Evolutionary conservation across 1,140 invertebrate genomes (phyloP), one percentile per base, ranked within the genome.

Genomic region (Calosoma granatense): DNA sequence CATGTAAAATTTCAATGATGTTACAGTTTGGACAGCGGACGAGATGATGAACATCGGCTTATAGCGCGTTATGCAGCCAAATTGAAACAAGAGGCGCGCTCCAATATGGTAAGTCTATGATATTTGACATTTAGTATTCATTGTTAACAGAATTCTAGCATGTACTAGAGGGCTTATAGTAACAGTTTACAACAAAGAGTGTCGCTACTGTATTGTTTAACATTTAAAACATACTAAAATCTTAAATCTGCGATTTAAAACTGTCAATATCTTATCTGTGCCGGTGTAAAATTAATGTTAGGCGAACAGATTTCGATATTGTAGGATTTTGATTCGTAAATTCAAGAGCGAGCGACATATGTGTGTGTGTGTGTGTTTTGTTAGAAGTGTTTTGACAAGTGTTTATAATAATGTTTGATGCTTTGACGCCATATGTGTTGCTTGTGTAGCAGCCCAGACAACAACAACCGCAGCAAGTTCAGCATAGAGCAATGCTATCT

Each of bases 21-120:
- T 66, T 64, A 14, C 57, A 78, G 80, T 70, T 76, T 76, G 72
- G 79, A 79, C 63, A 77, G 74, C 65, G 75, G 77, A 59, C 72
- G 81, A 70, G 94, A 97, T 74, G 96, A 98, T 74, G 95, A 98
- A 73, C 95, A 98, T 73, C 82, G 92, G 60, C 80, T 98, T 56
- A 98, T 98, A 70, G 95, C 95, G 36, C 78, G 94, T 63, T 98
- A 98, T 75, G 92, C 95, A 17, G 92, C 94, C 9, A 79, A 92
- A 66, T 76, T 98, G 53, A 94, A 94, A 14, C 91, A 94, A 67
- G 90, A 97, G 75, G 86, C 86, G 59, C 80, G 87, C 68, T 86
- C 87, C 20, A 68, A 67, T 62, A 85, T 88, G 75, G 88, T 92
- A 77, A 84, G 82, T 80, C 52, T 53, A 51, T 22, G 39, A 22